Base-by-base conservation (phyloP, 1,140 invertebrate species). In the Radopholus similis region DNA sequence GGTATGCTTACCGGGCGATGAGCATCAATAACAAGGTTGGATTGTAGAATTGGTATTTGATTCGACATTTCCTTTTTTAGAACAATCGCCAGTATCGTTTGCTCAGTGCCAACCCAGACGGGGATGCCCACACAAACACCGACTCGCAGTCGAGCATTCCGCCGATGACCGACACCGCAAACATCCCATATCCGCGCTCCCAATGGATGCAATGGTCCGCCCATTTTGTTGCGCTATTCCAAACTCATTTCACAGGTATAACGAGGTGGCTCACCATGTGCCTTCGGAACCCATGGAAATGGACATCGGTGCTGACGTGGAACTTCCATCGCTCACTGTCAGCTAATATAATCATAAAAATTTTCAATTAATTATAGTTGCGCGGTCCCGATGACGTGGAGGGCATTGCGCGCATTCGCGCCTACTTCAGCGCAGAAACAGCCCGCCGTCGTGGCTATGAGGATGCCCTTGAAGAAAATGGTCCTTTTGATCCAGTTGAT, bases 1-100 rank as follows among this genome's bases (percentile, higher is more conserved):
- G 96, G 81, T 99, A 98, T 84, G 95, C 95, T 26, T 63, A 71
- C 84, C 84, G 95, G 73, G 94, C 95, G 0, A 86, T 92, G 53
- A 97, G 97, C 84, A 97, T 97, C 77, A 94, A 95, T 85, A 98
- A 97, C 85, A 91, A 91, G 79, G 90, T 80, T 18, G 64, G 66
- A 5, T 73, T 70, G 4, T 86, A 86, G 73, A 84, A 85, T 84
- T 94, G 64, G 30, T 68, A 62, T 18, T 73, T 32, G 1, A 5
- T 8, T 49, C 8, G 49, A 47, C 42, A 55, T 18, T 47, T 75
- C 49, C 8, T 44, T n/a, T 6, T 42, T 40, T 9, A 66, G 37
- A 23, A n/a, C n/a, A n/a, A n/a, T n/a, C n/a, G n/a, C n/a, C n/a
- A n/a, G n/a, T n/a, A n/a, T n/a, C n/a, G n/a, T n/a, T n/a, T n/a